Evolutionary conservation across 2,888 invertebrate genomes (phyloP), one percentile per base, ranked within the genome.

Genomic region (Polyploca ridens): DNA sequence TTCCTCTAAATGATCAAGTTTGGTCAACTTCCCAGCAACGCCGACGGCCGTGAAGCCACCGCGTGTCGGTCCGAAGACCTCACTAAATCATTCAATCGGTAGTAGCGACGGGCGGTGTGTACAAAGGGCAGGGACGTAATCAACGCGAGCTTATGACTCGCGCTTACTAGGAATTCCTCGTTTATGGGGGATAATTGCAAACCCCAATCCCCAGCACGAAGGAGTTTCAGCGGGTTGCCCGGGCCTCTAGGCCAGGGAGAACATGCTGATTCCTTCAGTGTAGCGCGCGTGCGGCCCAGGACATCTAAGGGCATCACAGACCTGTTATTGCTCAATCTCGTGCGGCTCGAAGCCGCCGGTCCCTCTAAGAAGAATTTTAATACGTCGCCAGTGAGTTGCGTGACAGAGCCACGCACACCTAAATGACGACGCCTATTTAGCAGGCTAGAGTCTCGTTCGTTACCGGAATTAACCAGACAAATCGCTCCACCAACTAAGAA

Each of bases 391-490:
- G 77, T 79, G 75, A 80, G 75, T 76, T 75, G 76, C 74, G 70
- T 66, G 75, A 74, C 76, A 69, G 67, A 73, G 73, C 67, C 77
- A 69, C 72, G 76, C 78, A 76, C 78, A 79, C 78, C 74, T 73
- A 77, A 78, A 75, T 74, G 73, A 71, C 44, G 44, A 44, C 44
- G 44, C 44, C 44, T 44, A 44, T 89, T 95, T 94, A 95, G 90
- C 89, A 94, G 92, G 94, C 90, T 90, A 94, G 93, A 94, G 95
- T 95, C 95, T 95, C 95, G 95, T 95, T 96, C 95, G 95, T 96
- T 96, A 96, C 95, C 95, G 95, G 95, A 96, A 96, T 96, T 94
- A 96, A 96, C 95, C 96, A 95, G 95, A 96, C 95, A 96, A 95
- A 95, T 96, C 95, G 89, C 94, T 95, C 95, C 95, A 95, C 95